Conservation (phyloP, 2,888 invertebrate species). For the Entomobrya proxima region DNA sequence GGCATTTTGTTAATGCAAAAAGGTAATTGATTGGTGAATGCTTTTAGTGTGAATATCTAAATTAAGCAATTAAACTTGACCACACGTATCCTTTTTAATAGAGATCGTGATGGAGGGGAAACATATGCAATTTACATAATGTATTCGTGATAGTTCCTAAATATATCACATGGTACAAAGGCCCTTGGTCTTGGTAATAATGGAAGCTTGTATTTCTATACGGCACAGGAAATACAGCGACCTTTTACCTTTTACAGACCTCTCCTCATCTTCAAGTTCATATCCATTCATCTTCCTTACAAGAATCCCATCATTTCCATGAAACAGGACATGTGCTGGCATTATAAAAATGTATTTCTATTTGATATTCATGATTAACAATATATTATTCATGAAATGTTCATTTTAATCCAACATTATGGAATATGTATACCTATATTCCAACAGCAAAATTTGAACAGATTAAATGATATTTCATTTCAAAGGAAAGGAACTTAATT, state of each 20-base stretch:
- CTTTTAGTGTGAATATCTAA: neutral
- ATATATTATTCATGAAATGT: no score
- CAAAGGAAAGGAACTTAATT: neutral
- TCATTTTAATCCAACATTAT: no score
- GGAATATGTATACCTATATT: neutral
- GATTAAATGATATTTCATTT: neutral
- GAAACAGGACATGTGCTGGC: neutral
- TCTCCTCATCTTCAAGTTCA: conserved; percentile 46
- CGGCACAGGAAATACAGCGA: conserved; percentile 41
- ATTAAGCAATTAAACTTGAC: neutral
- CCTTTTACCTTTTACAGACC: conserved; percentile 45
- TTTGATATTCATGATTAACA: neutral
- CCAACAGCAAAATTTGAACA: neutral
- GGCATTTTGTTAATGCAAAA: no score
- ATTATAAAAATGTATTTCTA: no score
- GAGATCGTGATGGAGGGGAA: neutral
- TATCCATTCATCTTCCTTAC: neutral
- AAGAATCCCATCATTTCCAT: neutral
- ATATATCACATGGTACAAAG: conserved; percentile 5
- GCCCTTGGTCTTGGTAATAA: neutral
- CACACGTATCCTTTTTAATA: conserved; percentile 9
- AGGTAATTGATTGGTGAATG: no score
- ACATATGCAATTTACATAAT: conserved; percentile 23
- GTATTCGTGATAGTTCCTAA: neutral
- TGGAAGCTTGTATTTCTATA: neutral